These are phyloP conservation scores for Apis laboriosa DNA, from an alignment of 1,140 invertebrate species.

Conservation along the genomic window DNA sequence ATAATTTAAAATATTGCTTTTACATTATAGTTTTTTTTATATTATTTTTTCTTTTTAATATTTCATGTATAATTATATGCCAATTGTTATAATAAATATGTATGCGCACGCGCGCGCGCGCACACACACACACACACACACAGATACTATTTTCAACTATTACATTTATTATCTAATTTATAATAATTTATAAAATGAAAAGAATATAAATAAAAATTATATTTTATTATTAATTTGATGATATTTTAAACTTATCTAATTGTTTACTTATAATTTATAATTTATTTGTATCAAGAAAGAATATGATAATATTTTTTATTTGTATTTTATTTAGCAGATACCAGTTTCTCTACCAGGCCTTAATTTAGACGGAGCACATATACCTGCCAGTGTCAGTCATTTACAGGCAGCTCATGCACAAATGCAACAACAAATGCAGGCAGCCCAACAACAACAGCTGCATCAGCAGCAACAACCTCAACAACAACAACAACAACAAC, in stretches of 20 bases:
- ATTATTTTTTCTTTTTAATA: background rate
- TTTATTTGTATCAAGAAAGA: background rate
- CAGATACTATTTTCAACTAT: background rate
- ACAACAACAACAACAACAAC: constrained; percentile 68
- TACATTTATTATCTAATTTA: background rate
- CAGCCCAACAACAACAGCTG: constrained; percentile 75
- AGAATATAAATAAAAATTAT: constrained; percentile 10
- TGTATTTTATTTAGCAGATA: constrained; percentile 70
- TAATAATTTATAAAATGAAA: background rate
- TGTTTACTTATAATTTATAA: background rate
- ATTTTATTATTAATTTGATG: background rate
- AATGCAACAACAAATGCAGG: constrained; percentile 79
- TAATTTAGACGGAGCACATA: constrained; percentile 77
- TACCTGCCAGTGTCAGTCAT: constrained; percentile 76
- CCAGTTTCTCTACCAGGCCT: constrained; percentile 79
- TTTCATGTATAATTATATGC: constrained; percentile 1
- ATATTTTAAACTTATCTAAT: background rate
- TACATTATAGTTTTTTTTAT: background rate
- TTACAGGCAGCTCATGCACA: constrained; percentile 79
- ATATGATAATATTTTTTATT: constrained; percentile 12
- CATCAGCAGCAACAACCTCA: constrained; percentile 69
- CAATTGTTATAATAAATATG: background rate
- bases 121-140: background rate
- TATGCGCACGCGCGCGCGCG: background rate
- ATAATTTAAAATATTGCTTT: constrained; percentile 15